Percentiles rank a stretch among this genome's conserved stretches.
phyloP scores from a whole-genome alignment of 2,797 vertebrate species.

The Nannoperca australis region DNA sequence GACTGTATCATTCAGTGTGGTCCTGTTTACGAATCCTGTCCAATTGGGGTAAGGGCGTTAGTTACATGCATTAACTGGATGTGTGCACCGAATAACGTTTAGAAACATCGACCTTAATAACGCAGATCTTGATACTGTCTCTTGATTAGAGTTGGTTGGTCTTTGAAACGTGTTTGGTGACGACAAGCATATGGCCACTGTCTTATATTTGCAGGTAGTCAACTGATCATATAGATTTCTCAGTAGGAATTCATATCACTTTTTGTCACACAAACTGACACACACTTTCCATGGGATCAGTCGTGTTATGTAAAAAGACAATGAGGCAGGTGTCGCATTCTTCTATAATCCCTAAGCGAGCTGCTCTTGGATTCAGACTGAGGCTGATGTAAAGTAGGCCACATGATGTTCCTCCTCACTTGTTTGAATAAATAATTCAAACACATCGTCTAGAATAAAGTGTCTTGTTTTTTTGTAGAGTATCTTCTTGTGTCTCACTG shows the following conservation, averaged over 20 bases:
- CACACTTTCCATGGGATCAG: constrained; percentile 41
- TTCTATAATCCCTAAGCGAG: constrained; percentile 73
- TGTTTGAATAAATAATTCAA: constrained; percentile 60
- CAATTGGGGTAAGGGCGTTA: constrained; percentile 92
- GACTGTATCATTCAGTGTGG: constrained; percentile 80
- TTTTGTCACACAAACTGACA: constrained; percentile 9
- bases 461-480: constrained; percentile 1
- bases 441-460: constrained; percentile 32
- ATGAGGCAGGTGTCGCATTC: constrained; percentile 70
- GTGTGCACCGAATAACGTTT: not conserved
- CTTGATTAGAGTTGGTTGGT: not conserved
- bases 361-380: constrained; percentile 46
- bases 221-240: constrained; percentile 6
- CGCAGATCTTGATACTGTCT: not conserved
- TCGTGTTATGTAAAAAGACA: constrained; percentile 73
- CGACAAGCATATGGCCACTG: not conserved
- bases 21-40: constrained; percentile 84
- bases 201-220: not conserved
- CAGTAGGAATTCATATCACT: not conserved
- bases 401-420: constrained; percentile 47
- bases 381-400: constrained; percentile 60
- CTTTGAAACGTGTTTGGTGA: not conserved
- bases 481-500: constrained; percentile 11
- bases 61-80: constrained; percentile 1
- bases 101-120: not conserved